Conservation (phyloP, 2,113 vertebrate species). For the Cricetomys ansorgei region DNA sequence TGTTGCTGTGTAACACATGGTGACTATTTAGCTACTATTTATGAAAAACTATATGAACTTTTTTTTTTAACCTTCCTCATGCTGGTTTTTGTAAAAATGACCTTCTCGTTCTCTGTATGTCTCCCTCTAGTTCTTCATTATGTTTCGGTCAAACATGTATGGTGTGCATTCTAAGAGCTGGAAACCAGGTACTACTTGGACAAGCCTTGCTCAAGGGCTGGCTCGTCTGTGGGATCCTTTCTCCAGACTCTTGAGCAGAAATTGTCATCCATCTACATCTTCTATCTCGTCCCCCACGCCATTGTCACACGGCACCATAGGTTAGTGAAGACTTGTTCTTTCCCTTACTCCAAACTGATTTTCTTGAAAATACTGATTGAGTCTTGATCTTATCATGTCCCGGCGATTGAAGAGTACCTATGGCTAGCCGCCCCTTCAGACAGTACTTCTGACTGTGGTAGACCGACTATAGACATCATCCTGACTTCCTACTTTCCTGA, state of each 20-base stretch:
- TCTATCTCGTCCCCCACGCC: background rate
- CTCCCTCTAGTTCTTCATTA: slow-evolving; percentile 38
- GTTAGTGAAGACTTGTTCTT: background rate
- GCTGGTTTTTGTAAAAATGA: slow-evolving; percentile 35
- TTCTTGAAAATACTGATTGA: background rate
- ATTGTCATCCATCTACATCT: background rate
- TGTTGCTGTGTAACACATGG: background rate
- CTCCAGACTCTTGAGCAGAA: background rate
- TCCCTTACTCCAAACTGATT: background rate
- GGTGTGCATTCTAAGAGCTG: slow-evolving; percentile 23
- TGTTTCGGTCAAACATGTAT: slow-evolving; percentile 46
- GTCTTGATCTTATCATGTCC: background rate
- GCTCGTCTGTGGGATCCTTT: slow-evolving; percentile 4
- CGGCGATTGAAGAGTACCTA: background rate
- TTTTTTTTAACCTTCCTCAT: background rate
- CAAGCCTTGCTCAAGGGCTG: background rate
- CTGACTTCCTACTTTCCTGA: background rate
- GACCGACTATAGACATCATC: background rate
- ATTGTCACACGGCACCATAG: background rate
- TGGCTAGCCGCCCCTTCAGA: background rate
- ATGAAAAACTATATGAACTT: background rate
- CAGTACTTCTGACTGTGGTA: background rate
- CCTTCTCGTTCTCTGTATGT: slow-evolving; percentile 31
- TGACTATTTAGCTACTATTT: background rate
- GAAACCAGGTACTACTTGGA: background rate